Conservation (phyloP, 1,140 invertebrate species). For the Whitmania pigra region DNA sequence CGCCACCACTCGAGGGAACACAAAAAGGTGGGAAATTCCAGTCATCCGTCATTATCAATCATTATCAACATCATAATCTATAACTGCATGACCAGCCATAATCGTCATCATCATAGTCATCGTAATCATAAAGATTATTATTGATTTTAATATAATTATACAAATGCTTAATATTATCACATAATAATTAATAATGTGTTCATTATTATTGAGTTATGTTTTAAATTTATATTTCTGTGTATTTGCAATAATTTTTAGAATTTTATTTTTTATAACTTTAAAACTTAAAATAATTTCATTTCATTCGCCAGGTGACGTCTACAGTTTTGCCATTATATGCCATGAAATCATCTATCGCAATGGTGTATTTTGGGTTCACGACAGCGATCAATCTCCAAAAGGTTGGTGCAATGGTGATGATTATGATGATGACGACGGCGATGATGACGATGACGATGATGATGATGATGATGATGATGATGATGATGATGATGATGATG, state of each 20-base stretch:
- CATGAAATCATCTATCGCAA: slow-evolving; percentile 62
- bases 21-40: slow-evolving; percentile 51
- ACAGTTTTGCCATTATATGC: slow-evolving; percentile 80
- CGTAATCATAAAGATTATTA: too few relatives aligned
- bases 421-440: not conserved
- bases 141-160: too few relatives aligned
- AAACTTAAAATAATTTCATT: too few relatives aligned
- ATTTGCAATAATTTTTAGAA: too few relatives aligned
- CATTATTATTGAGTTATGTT: too few relatives aligned
- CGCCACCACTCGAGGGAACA: slow-evolving; percentile 48
- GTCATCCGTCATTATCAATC: not conserved
- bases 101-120: not conserved
- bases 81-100: not conserved
- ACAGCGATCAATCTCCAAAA: slow-evolving; percentile 46
- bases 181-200: too few relatives aligned
- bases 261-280: too few relatives aligned
- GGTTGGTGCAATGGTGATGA: slow-evolving; percentile 27
- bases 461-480: slow-evolving; percentile 4
- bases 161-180: too few relatives aligned
- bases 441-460: not conserved
- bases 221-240: too few relatives aligned
- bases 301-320: slow-evolving; percentile 56
- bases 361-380: slow-evolving; percentile 74
- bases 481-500: not conserved
- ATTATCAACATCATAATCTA: not conserved